Percentiles rank a stretch among this genome's conserved stretches.
Evolutionary conservation across 2,888 invertebrate genomes (phyloP).

Genomic region (Phaedon cochleariae): DNA sequence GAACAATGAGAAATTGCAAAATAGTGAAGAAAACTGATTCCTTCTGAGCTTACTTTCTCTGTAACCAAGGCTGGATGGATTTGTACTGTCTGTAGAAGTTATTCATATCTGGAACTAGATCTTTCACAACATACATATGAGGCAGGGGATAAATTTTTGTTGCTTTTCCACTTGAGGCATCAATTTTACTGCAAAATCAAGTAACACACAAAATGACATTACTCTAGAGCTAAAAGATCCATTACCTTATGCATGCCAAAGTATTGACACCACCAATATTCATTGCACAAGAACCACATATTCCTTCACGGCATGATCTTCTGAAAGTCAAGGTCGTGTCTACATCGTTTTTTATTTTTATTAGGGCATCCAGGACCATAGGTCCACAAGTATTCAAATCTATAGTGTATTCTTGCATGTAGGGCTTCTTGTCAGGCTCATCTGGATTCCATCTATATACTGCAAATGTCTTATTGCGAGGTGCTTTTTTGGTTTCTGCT

Average conservation of each 20-base stretch:
- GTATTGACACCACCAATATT: constrained; percentile 98
- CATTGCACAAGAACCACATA: constrained; percentile 99
- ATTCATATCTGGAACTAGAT: constrained; percentile 91
- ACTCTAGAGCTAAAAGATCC: neutral
- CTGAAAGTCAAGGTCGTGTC: constrained; percentile 96
- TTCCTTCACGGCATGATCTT: constrained; percentile 96
- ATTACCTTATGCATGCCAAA: constrained; percentile 87
- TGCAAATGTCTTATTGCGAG: constrained; percentile 79
- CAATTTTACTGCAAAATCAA: constrained; percentile 79
- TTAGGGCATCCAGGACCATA: constrained; percentile 95
- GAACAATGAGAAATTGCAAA: too few relatives aligned
- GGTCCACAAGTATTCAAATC: constrained; percentile 92
- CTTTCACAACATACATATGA: constrained; percentile 99
- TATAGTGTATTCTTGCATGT: constrained; percentile 79
- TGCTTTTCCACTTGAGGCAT: constrained; percentile 77
- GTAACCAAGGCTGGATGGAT: constrained; percentile 95
- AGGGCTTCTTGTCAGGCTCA: constrained; percentile 83
- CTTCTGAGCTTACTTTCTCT: constrained; percentile 70
- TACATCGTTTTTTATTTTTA: constrained; percentile 96
- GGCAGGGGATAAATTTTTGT: constrained; percentile 89
- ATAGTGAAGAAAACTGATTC: neutral
- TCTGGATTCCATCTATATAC: constrained; percentile 92
- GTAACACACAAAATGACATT: neutral
- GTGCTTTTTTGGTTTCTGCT: constrained; percentile 51
- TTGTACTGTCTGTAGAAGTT: constrained; percentile 97